Base-by-base conservation (phyloP, 2,113 vertebrate species). In the Diadophis punctatus region DNA sequence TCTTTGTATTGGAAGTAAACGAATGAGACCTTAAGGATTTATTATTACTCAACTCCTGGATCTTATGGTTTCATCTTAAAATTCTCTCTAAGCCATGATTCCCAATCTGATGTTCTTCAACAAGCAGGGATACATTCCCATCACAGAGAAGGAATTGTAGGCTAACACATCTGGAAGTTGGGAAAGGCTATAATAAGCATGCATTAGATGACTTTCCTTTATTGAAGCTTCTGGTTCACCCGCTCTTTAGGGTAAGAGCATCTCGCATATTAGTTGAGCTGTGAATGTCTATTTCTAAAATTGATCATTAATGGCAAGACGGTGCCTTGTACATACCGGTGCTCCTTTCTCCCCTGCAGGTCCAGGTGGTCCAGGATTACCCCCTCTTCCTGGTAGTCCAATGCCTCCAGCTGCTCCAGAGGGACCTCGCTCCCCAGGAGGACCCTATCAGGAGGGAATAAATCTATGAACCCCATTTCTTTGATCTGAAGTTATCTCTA, bases 301-400 rank as follows among this genome's bases (percentile, higher is more conserved):
- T 9, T n/a, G 53, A 58, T 85, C 56, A 63, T 10, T 6, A 39
- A 53, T 88, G 34, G 8, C 16, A 80, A n/a, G 16, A 16, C 3
- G 20, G 4, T 27, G 46, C 30, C 16, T 90, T 60, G 8, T 92
- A 97, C 98, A 97, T 98, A 99, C 99, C 80, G 98, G 98, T 94
- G 98, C 98, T 91, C 99, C 99, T 94, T 98, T 99, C 96, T 99
- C 99, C 27, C 99, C 98, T 91, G 96, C 90, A 1, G 98, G 98
- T 89, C 99, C 99, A 2, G 97, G 94, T 34, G 98, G 97, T 1
- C 99, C 99, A 68, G 97, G 95, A 0, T 94, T 94, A 8, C 99
- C 99, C 0, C 97, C 93, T 11, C 98, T 98, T 14, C 99, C 99
- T 0, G 98, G 98, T 91, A 98, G 97, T 23, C 99, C 99, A 80